phyloP scores from a whole-genome alignment of 2,888 invertebrate species.

The Trachelus troglodyta region DNA sequence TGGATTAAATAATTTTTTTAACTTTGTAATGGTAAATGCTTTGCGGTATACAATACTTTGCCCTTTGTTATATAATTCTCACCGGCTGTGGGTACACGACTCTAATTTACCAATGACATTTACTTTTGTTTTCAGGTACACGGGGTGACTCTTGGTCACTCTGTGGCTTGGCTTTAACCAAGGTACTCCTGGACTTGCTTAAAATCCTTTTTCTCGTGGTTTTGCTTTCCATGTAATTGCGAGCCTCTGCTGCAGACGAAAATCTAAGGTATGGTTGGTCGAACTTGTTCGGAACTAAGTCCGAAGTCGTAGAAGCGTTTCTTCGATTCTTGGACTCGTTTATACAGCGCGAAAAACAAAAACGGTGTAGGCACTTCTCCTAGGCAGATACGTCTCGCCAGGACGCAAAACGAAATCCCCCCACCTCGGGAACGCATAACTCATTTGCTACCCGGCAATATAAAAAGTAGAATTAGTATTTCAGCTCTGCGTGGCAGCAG shows the following conservation, averaged over 20 bases:
- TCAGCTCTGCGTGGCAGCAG: conserved; percentile 14
- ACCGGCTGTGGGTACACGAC: background rate
- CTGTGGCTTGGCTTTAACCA: background rate
- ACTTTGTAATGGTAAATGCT: background rate
- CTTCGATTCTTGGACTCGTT: background rate
- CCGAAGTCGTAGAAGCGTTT: background rate
- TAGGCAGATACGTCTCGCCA: background rate
- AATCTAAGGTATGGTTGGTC: background rate
- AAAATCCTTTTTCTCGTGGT: background rate
- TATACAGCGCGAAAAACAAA: background rate
- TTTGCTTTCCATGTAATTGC: background rate
- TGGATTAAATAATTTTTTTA: background rate
- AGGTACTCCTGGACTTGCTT: background rate
- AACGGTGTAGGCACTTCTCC: background rate
- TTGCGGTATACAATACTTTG: background rate
- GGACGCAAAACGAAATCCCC: background rate
- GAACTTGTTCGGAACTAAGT: background rate
- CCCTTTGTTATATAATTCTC: background rate
- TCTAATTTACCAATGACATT: background rate
- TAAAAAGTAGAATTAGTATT: conserved; percentile 24
- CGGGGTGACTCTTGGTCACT: background rate
- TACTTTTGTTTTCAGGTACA: background rate
- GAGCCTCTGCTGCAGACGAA: background rate
- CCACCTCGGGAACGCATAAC: background rate
- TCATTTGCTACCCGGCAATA: conserved; percentile 4